A percentile compares a stretch with the other conserved stretches of the same genome.
These are phyloP conservation scores for Limnephilus auricula DNA, from an alignment of 2,888 invertebrate species.

Conservation along the genomic window DNA sequence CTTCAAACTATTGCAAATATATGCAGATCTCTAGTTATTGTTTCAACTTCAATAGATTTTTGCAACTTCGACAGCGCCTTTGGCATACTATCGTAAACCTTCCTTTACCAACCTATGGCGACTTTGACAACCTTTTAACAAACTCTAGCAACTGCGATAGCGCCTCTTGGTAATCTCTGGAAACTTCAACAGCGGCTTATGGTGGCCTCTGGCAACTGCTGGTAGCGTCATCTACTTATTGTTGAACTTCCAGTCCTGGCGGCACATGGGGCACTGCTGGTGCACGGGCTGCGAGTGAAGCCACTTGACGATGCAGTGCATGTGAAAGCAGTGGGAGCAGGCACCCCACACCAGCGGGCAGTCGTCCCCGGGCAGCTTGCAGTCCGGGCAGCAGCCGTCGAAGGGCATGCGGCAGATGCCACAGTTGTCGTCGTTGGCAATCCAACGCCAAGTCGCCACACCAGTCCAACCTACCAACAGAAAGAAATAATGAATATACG, in stretches of 20 bases:
- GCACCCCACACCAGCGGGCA: conserved; percentile 99
- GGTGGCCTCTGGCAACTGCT: too few species aligned
- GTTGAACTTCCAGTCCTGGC: conserved; percentile 99
- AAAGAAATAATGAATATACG: neutral
- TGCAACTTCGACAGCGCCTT: neutral
- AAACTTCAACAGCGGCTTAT: too few species aligned
- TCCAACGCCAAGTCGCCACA: conserved; percentile 99
- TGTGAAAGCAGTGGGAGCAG: conserved; percentile 99
- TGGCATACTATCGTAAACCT: neutral
- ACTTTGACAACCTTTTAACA: too few species aligned
- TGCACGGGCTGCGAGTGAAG: conserved; percentile 93
- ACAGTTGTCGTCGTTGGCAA: conserved; percentile 98
- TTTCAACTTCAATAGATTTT: neutral
- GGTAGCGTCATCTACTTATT: conserved; percentile 77
- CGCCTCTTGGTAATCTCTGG: too few species aligned
- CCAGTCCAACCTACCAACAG: conserved; percentile 88
- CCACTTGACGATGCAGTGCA: conserved; percentile 99
- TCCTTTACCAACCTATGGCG: too few species aligned
- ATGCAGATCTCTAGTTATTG: neutral
- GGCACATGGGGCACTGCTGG: conserved; percentile 96
- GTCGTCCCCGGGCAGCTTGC: conserved; percentile 97
- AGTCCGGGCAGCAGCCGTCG: conserved; percentile 98
- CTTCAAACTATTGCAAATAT: neutral
- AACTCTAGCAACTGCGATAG: too few species aligned
- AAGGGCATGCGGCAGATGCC: conserved; percentile 99